Evolutionary conservation across 1,140 invertebrate genomes (phyloP).

Genomic region (Sitobion miscanthi): DNA sequence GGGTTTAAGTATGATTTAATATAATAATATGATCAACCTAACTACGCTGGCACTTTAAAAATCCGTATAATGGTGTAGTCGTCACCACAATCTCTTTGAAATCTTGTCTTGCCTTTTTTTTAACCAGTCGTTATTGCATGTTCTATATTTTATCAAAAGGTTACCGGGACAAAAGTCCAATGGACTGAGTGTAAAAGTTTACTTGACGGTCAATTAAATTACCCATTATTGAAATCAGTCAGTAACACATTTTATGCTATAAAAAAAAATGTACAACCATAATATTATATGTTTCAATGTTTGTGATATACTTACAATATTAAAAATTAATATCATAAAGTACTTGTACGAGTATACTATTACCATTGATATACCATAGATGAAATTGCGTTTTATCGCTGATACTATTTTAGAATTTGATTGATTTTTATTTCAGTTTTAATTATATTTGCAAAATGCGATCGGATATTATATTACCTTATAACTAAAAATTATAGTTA

Average conservation of each 20-base stretch:
- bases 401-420: neutral
- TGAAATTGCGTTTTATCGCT: neutral
- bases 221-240: neutral
- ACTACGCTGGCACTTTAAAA: neutral
- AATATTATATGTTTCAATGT: neutral
- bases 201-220: neutral
- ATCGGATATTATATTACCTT: neutral
- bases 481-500: neutral
- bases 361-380: neutral
- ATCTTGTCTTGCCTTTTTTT: neutral
- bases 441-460: neutral
- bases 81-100: neutral
- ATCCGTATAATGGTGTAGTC: neutral
- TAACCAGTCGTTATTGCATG: neutral
- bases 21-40: neutral
- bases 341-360: neutral
- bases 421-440: neutral
- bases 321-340: no score
- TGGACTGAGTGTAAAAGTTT: neutral
- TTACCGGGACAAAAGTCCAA: conserved; percentile 42
- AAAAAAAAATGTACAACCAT: neutral
- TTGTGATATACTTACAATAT: neutral
- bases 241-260: neutral
- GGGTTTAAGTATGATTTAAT: neutral
- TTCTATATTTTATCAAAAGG: conserved; percentile 8